Evolutionary conservation across 2,797 vertebrate species (phyloP).

Genomic region (Pampus argenteus): DNA sequence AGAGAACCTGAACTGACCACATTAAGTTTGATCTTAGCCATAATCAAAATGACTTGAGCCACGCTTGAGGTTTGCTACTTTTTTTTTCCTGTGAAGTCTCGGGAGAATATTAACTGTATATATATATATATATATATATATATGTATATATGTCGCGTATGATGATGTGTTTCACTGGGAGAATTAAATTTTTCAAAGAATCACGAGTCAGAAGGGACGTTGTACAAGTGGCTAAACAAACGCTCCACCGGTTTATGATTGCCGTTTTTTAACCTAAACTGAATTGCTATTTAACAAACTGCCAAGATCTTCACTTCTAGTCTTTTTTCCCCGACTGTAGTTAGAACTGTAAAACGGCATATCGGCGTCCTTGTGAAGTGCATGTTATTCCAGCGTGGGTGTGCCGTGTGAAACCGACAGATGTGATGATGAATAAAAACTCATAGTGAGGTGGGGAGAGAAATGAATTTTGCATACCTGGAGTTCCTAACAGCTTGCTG

Average conservation of each 20-base stretch:
- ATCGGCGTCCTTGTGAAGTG: slow-evolving; percentile 29
- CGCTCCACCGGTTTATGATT: slow-evolving; percentile 31
- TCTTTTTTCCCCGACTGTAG: slow-evolving; percentile 20
- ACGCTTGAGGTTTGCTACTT: not conserved
- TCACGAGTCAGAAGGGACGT: not conserved
- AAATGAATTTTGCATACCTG: slow-evolving; percentile 47
- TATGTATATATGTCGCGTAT: not conserved
- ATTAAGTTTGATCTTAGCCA: not conserved
- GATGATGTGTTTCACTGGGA: not conserved
- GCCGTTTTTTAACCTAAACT: slow-evolving; percentile 23
- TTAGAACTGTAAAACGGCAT: slow-evolving; percentile 36
- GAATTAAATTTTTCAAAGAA: not conserved
- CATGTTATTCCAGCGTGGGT: slow-evolving; percentile 40
- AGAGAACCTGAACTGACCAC: not conserved
- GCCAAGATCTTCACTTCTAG: slow-evolving; percentile 33
- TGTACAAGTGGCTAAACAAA: slow-evolving; percentile 4
- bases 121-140: too few species aligned
- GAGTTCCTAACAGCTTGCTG: slow-evolving; percentile 40
- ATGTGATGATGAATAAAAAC: slow-evolving; percentile 68
- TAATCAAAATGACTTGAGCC: not conserved
- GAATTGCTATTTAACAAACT: slow-evolving; percentile 32
- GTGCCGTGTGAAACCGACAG: slow-evolving; percentile 43
- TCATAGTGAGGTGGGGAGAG: slow-evolving; percentile 40
- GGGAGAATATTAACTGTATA: not conserved
- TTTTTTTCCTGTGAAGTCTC: slow-evolving; percentile 1